A percentile compares a stretch with the other conserved stretches of the same genome.
These are phyloP conservation scores for Tetrapedia diversipes DNA, from an alignment of 2,888 invertebrate species.

Conservation along the genomic window DNA sequence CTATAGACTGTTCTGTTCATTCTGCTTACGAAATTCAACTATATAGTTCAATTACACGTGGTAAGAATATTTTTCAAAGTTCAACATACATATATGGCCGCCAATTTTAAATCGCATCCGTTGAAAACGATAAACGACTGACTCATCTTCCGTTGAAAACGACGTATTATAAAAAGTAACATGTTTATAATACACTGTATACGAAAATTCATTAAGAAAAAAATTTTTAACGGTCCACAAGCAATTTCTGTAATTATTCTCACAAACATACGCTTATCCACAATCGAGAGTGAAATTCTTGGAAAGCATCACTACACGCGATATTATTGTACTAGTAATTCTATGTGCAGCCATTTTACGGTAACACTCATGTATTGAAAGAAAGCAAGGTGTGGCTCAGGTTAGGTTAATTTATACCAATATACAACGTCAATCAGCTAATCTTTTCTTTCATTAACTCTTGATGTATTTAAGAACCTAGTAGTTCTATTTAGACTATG, in stretches of 20 bases:
- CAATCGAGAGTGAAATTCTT: constrained; percentile 31
- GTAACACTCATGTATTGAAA: constrained; percentile 22
- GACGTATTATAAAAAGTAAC: not conserved
- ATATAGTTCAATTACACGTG: constrained; percentile 37
- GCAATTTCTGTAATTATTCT: no score
- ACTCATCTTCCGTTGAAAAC: not conserved
- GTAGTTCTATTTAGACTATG: constrained; percentile 16
- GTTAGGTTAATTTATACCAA: constrained; percentile 34
- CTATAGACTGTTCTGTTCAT: constrained; percentile 8
- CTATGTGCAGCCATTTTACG: constrained; percentile 46
- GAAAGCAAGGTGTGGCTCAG: constrained; percentile 51
- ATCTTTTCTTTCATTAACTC: constrained; percentile 23
- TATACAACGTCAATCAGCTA: constrained; percentile 37
- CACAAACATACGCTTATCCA: constrained; percentile 1
- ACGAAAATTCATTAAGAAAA: not conserved
- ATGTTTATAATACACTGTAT: not conserved
- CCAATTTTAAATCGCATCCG: constrained; percentile 29
- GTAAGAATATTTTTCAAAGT: constrained; percentile 24
- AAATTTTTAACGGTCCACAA: not conserved
- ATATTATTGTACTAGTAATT: constrained; percentile 40
- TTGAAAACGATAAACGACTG: constrained; percentile 19
- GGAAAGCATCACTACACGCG: constrained; percentile 13
- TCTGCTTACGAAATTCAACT: constrained; percentile 25
- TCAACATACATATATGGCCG: constrained; percentile 2
- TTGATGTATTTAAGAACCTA: constrained; percentile 10